These are phyloP conservation scores for Salvelinus sp. DNA, from an alignment of 2,113 vertebrate genomes.

Conservation along the genomic window DNA sequence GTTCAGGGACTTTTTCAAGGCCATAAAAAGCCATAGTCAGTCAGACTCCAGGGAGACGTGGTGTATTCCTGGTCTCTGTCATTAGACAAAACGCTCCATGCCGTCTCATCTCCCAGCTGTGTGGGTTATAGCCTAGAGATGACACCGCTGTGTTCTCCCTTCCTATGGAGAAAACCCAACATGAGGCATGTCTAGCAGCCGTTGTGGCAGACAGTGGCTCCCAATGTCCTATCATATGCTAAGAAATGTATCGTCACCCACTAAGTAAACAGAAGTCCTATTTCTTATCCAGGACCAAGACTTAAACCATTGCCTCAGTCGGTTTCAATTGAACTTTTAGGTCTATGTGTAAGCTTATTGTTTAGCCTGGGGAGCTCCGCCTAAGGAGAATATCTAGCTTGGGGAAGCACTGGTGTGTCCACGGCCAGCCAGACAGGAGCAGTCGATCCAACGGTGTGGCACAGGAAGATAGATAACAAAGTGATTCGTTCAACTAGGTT, in stretches of 20 bases:
- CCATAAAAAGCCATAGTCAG: not conserved
- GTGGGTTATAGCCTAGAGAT: not conserved
- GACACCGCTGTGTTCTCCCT: not conserved
- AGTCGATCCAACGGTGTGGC: not conserved
- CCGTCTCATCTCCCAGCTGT: not conserved
- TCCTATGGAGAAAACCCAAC: not conserved
- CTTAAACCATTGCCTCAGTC: too few species aligned
- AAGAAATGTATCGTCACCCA: not conserved
- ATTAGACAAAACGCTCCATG: not conserved
- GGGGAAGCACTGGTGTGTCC: too few species aligned
- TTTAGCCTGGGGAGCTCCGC: too few species aligned
- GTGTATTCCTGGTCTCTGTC: not conserved
- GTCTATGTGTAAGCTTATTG: too few species aligned
- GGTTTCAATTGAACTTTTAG: too few species aligned
- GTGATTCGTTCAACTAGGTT: slow-evolving; percentile 25
- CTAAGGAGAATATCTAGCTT: too few species aligned
- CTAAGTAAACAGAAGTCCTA: not conserved
- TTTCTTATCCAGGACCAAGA: too few species aligned
- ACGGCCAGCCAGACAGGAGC: slow-evolving; percentile 71
- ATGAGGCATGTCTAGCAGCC: too few species aligned
- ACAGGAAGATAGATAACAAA: slow-evolving; percentile 47
- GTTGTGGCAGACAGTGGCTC: not conserved
- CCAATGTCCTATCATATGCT: not conserved
- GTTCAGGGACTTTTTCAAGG: not conserved
- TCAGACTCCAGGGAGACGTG: not conserved